Conservation (phyloP, 2,888 invertebrate genomes). For the Orthosia gothica region DNA sequence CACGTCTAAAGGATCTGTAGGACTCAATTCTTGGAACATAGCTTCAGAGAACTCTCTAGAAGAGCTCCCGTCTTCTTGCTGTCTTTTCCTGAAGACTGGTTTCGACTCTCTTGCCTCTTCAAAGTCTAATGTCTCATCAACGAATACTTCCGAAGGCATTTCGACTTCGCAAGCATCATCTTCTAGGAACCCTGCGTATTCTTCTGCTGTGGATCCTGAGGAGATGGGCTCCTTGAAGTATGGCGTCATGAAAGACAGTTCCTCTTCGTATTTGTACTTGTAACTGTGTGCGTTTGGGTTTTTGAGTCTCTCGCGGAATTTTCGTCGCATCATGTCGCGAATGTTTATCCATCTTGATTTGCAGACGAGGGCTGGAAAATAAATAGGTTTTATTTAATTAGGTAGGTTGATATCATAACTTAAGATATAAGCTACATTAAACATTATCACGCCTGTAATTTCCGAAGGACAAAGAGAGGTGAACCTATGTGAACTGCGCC, state of each 20-base stretch:
- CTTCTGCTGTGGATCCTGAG: slow-evolving; percentile 65
- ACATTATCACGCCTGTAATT: neutral
- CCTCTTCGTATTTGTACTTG: slow-evolving; percentile 86
- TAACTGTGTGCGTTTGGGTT: slow-evolving; percentile 77
- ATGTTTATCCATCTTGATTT: slow-evolving; percentile 87
- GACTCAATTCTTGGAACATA: slow-evolving; percentile 76
- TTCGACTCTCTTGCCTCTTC: slow-evolving; percentile 78
- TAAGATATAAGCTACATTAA: neutral
- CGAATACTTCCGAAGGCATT: slow-evolving; percentile 75
- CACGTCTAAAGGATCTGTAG: slow-evolving; percentile 83
- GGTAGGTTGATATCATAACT: neutral
- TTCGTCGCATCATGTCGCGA: slow-evolving; percentile 85
- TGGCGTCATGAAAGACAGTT: slow-evolving; percentile 83
- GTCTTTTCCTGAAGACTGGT: slow-evolving; percentile 70
- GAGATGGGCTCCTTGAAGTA: slow-evolving; percentile 77
- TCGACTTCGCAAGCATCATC: slow-evolving; percentile 74
- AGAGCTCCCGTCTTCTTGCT: slow-evolving; percentile 60
- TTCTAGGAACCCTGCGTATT: slow-evolving; percentile 77
- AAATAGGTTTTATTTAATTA: neutral
- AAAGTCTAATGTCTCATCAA: slow-evolving; percentile 70
- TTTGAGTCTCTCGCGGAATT: slow-evolving; percentile 78
- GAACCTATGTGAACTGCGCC: neutral
- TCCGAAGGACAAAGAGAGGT: neutral
- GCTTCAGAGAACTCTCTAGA: slow-evolving; percentile 58
- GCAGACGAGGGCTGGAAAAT: slow-evolving; percentile 80